These are phyloP conservation scores for Actenoides hombroni DNA, from an alignment of 2,113 vertebrate genomes.

Conservation along the genomic window DNA sequence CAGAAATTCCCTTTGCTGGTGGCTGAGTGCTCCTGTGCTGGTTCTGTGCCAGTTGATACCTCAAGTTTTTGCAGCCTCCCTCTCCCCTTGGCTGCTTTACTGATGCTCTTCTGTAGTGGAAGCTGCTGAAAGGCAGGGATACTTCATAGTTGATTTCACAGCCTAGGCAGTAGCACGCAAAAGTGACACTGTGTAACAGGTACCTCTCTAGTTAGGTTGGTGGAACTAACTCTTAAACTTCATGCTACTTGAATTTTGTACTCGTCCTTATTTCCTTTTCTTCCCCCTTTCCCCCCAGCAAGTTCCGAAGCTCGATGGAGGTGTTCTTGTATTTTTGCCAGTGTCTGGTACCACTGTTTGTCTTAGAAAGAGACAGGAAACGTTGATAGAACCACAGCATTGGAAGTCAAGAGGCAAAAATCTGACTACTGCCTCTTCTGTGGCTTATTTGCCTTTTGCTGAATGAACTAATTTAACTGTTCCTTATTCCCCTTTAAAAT, in stretches of 20 bases:
- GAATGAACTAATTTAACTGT: not conserved
- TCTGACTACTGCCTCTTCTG: not conserved
- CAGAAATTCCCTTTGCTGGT: not conserved
- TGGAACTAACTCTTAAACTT: not conserved
- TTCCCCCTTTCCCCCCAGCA: not conserved
- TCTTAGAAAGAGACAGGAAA: not conserved
- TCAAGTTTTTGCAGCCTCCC: not conserved
- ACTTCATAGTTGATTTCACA: not conserved
- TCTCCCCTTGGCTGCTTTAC: not conserved
- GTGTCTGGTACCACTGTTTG: fast-evolving
- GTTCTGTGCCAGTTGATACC: not conserved
- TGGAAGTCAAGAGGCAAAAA: not conserved
- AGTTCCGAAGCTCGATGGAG: not conserved
- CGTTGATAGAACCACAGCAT: not conserved
- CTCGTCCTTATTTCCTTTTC: not conserved
- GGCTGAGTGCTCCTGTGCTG: not conserved
- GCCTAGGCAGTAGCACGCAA: not conserved
- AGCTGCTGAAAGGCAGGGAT: not conserved
- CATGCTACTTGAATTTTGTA: fast-evolving
- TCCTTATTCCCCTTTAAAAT: not conserved
- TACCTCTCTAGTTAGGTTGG: not conserved
- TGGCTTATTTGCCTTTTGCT: not conserved
- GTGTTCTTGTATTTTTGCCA: not conserved
- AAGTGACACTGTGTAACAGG: fast-evolving
- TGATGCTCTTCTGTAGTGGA: not conserved